Conservation (phyloP, 2,888 invertebrate genomes). For the Dicranocentrus wangi region DNA sequence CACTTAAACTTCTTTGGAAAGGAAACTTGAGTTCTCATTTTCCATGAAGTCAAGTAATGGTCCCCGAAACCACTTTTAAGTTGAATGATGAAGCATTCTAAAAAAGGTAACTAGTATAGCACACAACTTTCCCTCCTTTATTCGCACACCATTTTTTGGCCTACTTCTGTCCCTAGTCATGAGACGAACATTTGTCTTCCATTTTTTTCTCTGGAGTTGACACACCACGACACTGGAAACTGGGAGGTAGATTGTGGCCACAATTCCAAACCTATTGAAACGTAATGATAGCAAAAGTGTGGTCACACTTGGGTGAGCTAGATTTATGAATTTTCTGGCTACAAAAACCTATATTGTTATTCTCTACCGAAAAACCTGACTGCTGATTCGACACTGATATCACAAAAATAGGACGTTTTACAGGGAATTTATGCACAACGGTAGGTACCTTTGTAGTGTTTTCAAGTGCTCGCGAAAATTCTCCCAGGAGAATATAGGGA, state of each 20-base stretch:
- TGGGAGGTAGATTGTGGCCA: slow-evolving; percentile 20
- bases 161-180: slow-evolving; percentile 60
- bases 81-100: slow-evolving; percentile 59
- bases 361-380: not conserved
- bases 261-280: slow-evolving; percentile 56
- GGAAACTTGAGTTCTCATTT: not conserved
- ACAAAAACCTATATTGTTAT: slow-evolving; percentile 21
- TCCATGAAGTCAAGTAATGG: slow-evolving; percentile 8
- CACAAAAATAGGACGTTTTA: slow-evolving; percentile 1
- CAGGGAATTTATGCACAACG: too few relatives aligned
- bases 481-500: too few relatives aligned
- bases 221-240: slow-evolving; percentile 35
- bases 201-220: slow-evolving; percentile 57
- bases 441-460: too few relatives aligned
- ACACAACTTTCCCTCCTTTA: slow-evolving; percentile 5
- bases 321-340: slow-evolving; percentile 52
- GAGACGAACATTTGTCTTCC: slow-evolving; percentile 57
- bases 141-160: slow-evolving; percentile 43
- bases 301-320: slow-evolving; percentile 49
- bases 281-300: slow-evolving; percentile 55
- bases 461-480: too few relatives aligned
- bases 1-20: slow-evolving; percentile 51
- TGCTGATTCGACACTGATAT: slow-evolving; percentile 3
- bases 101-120: too few relatives aligned
- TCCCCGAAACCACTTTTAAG: slow-evolving; percentile 1